These are phyloP conservation scores for Xestia sexstrigata DNA, from an alignment of 2,888 invertebrate genomes.

Conservation along the genomic window DNA sequence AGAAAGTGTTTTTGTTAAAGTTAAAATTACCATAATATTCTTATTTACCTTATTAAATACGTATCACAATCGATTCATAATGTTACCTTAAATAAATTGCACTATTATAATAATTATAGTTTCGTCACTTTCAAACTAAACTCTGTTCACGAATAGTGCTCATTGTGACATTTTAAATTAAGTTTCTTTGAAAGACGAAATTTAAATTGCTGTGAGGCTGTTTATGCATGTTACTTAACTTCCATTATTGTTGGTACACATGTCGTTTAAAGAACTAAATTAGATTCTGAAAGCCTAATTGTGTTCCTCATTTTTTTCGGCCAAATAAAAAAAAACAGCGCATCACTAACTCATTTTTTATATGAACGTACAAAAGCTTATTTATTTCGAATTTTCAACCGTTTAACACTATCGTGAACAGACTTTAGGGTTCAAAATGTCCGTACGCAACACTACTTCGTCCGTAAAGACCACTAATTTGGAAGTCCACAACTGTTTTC, in stretches of 20 bases:
- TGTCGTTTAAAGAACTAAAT: constrained; percentile 42
- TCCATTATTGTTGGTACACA: constrained; percentile 43
- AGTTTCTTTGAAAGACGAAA: constrained; percentile 53
- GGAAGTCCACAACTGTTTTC: constrained; percentile 78
- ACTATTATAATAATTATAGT: constrained; percentile 65
- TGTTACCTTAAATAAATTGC: constrained; percentile 70
- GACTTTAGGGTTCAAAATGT: constrained; percentile 22
- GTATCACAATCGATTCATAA: constrained; percentile 88
- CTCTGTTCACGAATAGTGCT: constrained; percentile 42
- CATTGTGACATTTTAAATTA: constrained; percentile 54
- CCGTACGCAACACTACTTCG: constrained; percentile 34
- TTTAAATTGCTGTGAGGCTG: constrained; percentile 33
- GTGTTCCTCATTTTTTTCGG: constrained; percentile 12
- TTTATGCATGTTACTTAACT: constrained; percentile 33
- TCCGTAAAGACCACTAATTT: constrained; percentile 71
- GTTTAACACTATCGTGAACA: constrained; percentile 27
- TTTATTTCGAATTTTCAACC: constrained; percentile 28
- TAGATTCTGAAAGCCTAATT: constrained; percentile 36
- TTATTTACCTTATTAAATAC: constrained; percentile 74
- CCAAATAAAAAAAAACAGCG: constrained; percentile 11
- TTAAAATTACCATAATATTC: constrained; percentile 30
- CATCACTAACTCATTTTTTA: constrained; percentile 33
- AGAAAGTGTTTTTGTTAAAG: constrained; percentile 9
- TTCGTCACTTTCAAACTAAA: constrained; percentile 45
- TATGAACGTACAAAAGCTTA: constrained; percentile 9